Evolutionary conservation across 2,888 invertebrate species (phyloP).

Genomic region (Heteropelma amictum): DNA sequence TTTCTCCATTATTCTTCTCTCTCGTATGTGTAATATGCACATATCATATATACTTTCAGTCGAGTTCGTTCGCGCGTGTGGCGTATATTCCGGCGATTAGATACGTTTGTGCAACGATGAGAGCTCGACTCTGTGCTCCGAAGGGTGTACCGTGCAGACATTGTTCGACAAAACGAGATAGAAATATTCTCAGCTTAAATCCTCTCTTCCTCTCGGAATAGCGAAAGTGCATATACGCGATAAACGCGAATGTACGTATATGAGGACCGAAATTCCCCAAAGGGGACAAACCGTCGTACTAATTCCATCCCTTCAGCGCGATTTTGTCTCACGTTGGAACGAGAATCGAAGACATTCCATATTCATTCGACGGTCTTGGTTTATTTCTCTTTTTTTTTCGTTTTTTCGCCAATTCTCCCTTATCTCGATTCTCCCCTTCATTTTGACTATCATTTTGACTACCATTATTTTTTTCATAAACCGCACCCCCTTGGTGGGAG

Average conservation of each 20-base stretch:
- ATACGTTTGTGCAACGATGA: conserved; percentile 51
- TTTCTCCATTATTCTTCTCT: not conserved
- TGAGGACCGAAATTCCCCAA: conserved; percentile 19
- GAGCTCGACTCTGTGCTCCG: conserved; percentile 22
- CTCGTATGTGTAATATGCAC: not conserved
- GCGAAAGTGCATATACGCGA: conserved; percentile 60
- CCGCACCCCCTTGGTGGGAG: too few relatives aligned
- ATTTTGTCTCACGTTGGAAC: conserved; percentile 20
- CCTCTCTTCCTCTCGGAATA: not conserved
- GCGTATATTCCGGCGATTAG: conserved; percentile 52
- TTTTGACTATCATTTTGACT: not conserved
- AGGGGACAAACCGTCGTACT: conserved; percentile 55
- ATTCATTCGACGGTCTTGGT: not conserved
- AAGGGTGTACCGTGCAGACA: conserved; percentile 22
- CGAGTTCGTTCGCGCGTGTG: conserved; percentile 23
- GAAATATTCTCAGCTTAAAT: conserved; percentile 37
- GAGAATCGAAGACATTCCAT: not conserved
- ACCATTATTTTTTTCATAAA: not conserved
- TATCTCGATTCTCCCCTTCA: not conserved
- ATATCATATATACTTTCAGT: not conserved
- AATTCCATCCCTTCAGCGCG: conserved; percentile 61
- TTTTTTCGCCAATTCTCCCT: too few relatives aligned
- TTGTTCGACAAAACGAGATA: conserved; percentile 32
- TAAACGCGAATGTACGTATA: conserved; percentile 59
- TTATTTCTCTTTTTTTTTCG: not conserved